These are phyloP conservation scores for Timandra comae DNA, from an alignment of 2,888 invertebrate genomes.

Conservation along the genomic window DNA sequence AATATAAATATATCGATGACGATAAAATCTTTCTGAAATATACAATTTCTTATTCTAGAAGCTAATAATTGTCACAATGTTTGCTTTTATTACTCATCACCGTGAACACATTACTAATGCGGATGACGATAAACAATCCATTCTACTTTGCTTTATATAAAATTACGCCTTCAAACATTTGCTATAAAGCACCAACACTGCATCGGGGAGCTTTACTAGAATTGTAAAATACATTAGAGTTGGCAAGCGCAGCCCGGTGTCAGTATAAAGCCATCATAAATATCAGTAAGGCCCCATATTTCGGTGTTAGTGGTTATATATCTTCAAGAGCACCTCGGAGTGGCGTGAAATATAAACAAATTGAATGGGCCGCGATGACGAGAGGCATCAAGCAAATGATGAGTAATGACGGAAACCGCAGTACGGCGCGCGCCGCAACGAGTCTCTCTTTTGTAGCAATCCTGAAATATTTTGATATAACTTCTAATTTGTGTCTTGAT, in stretches of 20 bases:
- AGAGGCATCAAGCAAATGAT: slow-evolving; percentile 65
- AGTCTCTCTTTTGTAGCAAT: slow-evolving; percentile 11
- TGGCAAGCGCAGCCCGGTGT: slow-evolving; percentile 36
- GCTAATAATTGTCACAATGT: too few relatives aligned
- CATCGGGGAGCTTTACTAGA: too few relatives aligned
- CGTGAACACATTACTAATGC: too few relatives aligned
- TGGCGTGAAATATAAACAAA: slow-evolving; percentile 75
- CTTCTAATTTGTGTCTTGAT: slow-evolving; percentile 9
- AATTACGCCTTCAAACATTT: too few relatives aligned
- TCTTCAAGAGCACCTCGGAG: slow-evolving; percentile 62
- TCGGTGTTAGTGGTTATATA: slow-evolving; percentile 62
- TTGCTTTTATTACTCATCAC: too few relatives aligned
- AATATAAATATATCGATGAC: too few relatives aligned
- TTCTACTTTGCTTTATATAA: too few relatives aligned
- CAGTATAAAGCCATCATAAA: slow-evolving; percentile 63
- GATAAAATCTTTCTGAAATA: too few relatives aligned
- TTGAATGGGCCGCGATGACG: slow-evolving; percentile 68
- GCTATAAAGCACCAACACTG: too few relatives aligned
- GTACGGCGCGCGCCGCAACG: slow-evolving; percentile 11
- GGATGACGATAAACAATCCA: too few relatives aligned
- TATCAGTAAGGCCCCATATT: slow-evolving; percentile 67
- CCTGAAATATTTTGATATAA: slow-evolving; percentile 10
- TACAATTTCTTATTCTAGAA: too few relatives aligned
- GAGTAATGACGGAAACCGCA: slow-evolving; percentile 50
- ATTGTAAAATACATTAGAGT: slow-evolving; percentile 52